Evolutionary conservation across 2,888 invertebrate genomes (phyloP).

Genomic region (Temnothorax ravouxi): DNA sequence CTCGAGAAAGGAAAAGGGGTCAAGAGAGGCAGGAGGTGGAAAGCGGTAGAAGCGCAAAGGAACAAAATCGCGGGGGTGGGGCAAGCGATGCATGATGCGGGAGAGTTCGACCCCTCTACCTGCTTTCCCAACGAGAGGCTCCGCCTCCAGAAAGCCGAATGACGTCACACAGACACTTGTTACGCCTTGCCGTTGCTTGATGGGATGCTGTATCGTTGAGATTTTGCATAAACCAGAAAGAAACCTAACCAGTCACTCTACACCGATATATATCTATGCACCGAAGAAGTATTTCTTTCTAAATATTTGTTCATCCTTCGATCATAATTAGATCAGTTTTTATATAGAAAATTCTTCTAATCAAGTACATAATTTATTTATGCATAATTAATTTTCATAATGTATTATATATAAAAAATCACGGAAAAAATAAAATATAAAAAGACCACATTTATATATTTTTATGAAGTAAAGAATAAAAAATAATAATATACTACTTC

Average conservation of each 20-base stretch:
- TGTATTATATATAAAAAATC: background rate
- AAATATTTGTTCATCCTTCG: background rate
- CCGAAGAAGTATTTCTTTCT: background rate
- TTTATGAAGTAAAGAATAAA: background rate
- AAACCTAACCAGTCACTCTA: constrained; percentile 7
- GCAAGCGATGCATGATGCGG: constrained; percentile 73
- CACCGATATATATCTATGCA: background rate
- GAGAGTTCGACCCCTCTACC: constrained; percentile 81
- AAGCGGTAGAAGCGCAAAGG: constrained; percentile 71
- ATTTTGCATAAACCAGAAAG: constrained; percentile 17
- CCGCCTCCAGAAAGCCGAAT: constrained; percentile 84
- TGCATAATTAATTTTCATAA: constrained; percentile 3
- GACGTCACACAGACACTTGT: constrained; percentile 86
- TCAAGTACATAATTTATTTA: background rate
- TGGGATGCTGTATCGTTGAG: constrained; percentile 49
- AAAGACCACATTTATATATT: background rate
- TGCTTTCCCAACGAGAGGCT: constrained; percentile 77
- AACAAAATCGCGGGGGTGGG: constrained; percentile 78
- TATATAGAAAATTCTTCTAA: background rate
- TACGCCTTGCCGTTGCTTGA: constrained; percentile 81
- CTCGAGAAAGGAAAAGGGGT: constrained; percentile 62
- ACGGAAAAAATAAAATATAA: background rate
- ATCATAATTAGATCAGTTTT: background rate
- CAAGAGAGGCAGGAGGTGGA: constrained; percentile 67
- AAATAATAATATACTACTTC: background rate